A percentile compares a stretch with the other conserved stretches of the same genome.
phyloP scores from a whole-genome alignment of 2,113 vertebrate species.

The Cynocephalus volans region DNA sequence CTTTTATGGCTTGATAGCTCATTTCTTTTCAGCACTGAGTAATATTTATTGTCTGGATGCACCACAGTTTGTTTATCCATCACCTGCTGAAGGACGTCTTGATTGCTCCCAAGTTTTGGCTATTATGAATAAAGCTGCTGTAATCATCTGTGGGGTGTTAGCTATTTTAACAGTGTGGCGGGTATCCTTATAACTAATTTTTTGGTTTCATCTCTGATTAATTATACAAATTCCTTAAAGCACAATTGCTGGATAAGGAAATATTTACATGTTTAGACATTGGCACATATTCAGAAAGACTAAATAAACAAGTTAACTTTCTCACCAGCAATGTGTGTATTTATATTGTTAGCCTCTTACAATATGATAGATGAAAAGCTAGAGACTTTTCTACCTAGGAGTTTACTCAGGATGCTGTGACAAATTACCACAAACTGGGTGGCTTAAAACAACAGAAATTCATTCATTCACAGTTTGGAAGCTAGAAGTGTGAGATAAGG shows the following conservation, averaged over 20 bases:
- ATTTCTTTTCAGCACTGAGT: not conserved
- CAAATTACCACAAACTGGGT: not conserved
- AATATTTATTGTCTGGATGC: not conserved
- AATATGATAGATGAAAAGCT: not conserved
- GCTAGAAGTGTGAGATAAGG: not conserved
- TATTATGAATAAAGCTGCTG: not conserved
- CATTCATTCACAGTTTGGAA: not conserved
- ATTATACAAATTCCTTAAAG: not conserved
- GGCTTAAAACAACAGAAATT: not conserved
- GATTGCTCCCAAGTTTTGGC: not conserved
- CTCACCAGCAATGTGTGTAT: not conserved
- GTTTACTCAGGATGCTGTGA: not conserved
- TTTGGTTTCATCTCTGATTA: not conserved
- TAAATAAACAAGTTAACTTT: not conserved
- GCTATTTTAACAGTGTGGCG: not conserved
- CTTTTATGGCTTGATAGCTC: not conserved
- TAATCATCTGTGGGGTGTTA: not conserved
- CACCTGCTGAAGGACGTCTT: not conserved
- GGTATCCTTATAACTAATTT: not conserved
- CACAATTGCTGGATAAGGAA: constrained; percentile 19
- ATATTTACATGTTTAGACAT: not conserved
- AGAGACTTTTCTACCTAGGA: not conserved
- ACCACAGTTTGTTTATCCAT: not conserved
- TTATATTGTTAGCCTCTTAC: not conserved
- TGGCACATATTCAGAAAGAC: not conserved